Conservation (phyloP, 2,888 invertebrate genomes). For the Agelastica alni region DNA sequence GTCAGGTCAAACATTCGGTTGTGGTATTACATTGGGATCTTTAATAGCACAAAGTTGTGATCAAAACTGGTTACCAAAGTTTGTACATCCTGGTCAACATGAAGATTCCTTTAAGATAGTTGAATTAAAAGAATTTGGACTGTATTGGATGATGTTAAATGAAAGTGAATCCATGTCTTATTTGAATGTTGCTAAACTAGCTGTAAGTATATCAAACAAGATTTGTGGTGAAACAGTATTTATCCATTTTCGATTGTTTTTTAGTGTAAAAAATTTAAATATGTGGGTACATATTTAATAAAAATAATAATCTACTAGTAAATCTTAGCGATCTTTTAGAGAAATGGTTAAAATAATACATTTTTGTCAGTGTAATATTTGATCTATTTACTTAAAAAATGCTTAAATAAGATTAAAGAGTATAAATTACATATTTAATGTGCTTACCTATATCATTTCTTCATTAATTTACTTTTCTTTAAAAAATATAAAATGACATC, state of each 20-base stretch:
- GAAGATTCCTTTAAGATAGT: constrained; percentile 84
- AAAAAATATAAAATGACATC: too few species aligned
- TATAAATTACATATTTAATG: too few species aligned
- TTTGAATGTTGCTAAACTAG: constrained; percentile 70
- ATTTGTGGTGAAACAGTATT: too few species aligned
- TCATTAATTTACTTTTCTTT: too few species aligned
- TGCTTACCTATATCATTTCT: too few species aligned
- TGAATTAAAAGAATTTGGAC: constrained; percentile 82
- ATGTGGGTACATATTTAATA: constrained; percentile 2
- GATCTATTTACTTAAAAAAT: too few species aligned
- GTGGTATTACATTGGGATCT: constrained; percentile 85
- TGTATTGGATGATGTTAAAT: constrained; percentile 86
- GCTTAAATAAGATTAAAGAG: too few species aligned
- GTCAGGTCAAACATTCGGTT: constrained; percentile 73
- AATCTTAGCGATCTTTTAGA: too few species aligned
- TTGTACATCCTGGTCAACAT: constrained; percentile 65
- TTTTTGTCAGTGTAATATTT: too few species aligned
- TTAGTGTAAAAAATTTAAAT: too few species aligned
- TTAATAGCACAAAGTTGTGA: constrained; percentile 94
- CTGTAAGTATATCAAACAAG: constrained; percentile 61
- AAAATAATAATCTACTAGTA: neutral
- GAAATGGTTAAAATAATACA: too few species aligned
- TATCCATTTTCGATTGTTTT: too few species aligned
- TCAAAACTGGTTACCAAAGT: constrained; percentile 79
- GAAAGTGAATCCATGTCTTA: constrained; percentile 69